These are phyloP conservation scores for Bombus vancouverensis DNA, from an alignment of 1,140 invertebrate species.

Conservation along the genomic window DNA sequence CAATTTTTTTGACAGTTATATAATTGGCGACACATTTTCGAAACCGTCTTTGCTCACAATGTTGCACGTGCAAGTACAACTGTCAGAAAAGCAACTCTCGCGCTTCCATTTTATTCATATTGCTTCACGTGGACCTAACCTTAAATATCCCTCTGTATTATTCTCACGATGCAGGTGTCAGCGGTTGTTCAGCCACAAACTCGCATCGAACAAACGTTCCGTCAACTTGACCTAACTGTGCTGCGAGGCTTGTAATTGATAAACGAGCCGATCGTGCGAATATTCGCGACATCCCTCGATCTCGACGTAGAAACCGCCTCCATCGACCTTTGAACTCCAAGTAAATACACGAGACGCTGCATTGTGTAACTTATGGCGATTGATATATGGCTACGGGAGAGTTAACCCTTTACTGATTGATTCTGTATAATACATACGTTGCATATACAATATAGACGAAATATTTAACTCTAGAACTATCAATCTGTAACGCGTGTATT, in stretches of 20 bases:
- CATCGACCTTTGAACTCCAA: too few relatives aligned
- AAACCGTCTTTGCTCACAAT: not conserved
- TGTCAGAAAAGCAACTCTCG: not conserved
- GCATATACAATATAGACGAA: not conserved
- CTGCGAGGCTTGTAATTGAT: conserved; percentile 33
- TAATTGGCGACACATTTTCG: not conserved
- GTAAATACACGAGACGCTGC: not conserved
- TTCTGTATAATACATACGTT: not conserved
- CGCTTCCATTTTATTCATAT: conserved; percentile 25
- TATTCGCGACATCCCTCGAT: not conserved
- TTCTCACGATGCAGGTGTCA: conserved; percentile 34
- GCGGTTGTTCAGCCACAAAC: not conserved
- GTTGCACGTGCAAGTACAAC: not conserved
- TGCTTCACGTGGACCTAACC: not conserved
- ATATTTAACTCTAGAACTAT: not conserved
- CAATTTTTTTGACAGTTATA: not conserved
- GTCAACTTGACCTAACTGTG: conserved; percentile 49
- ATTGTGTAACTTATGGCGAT: not conserved
- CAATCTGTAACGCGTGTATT: not conserved
- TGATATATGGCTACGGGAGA: not conserved
- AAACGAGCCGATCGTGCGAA: conserved; percentile 30
- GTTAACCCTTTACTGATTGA: not conserved
- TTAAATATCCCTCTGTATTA: conserved; percentile 16
- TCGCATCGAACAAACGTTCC: conserved; percentile 36
- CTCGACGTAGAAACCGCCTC: too few relatives aligned